Percentiles rank a stretch among this genome's conserved stretches.
Conservation (phyloP, 2,113 vertebrate species). For the Paradisaea rubra region DNA sequence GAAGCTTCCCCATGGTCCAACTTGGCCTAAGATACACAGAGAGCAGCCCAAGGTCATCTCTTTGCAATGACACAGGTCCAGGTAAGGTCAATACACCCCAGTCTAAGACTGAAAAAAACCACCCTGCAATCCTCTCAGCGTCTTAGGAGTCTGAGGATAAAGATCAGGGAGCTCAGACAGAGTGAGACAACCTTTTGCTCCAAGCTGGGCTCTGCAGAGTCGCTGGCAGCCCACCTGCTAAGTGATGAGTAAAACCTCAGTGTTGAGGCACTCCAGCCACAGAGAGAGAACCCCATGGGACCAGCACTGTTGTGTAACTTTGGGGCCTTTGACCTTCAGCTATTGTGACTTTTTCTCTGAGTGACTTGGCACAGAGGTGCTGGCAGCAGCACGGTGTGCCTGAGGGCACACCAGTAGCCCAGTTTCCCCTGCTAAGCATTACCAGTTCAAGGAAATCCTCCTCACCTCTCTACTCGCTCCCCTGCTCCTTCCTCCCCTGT, state of each 20-base stretch:
- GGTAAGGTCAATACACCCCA: neutral
- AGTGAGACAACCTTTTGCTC: neutral
- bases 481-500: neutral
- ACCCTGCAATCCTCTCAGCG: conserved; percentile 41
- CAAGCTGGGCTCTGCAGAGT: neutral
- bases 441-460: neutral
- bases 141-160: conserved; percentile 42
- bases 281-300: neutral
- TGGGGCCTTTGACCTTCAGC: neutral
- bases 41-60: neutral
- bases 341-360: neutral
- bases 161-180: conserved; percentile 20
- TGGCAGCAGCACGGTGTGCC: neutral
- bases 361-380: neutral
- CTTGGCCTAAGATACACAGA: neutral
- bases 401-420: neutral
- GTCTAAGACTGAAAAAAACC: neutral
- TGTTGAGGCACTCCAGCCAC: neutral
- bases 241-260: neutral
- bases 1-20: neutral
- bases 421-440: neutral
- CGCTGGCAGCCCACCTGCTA: neutral
- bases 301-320: neutral
- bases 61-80: neutral
- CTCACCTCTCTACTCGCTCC: neutral